Conservation (phyloP, 2,797 vertebrate genomes). For the Lycodopsis pacificus region DNA sequence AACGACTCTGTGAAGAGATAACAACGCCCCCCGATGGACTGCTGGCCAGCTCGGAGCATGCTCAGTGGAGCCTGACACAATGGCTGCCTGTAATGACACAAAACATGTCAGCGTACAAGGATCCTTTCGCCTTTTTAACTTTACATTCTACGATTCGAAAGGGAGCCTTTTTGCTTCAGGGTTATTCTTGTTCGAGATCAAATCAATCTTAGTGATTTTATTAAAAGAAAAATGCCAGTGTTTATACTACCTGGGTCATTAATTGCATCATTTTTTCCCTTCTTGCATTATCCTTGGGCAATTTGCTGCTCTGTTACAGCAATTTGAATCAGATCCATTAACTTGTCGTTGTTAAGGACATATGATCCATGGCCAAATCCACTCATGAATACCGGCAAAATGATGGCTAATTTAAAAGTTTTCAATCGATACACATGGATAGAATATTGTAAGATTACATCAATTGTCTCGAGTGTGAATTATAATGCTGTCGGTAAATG, state of each 20-base stretch:
- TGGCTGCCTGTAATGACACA: slow-evolving; percentile 63
- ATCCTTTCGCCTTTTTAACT: slow-evolving; percentile 3
- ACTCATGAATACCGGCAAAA: slow-evolving; percentile 43
- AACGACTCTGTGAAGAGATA: slow-evolving; percentile 80
- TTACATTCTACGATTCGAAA: slow-evolving; percentile 28
- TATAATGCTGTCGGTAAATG: slow-evolving; percentile 28
- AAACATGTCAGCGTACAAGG: slow-evolving; percentile 45
- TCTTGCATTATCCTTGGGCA: slow-evolving; percentile 50
- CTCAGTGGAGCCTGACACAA: slow-evolving; percentile 73
- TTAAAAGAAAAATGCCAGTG: slow-evolving; percentile 46
- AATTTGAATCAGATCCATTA: slow-evolving; percentile 60
- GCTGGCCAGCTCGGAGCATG: slow-evolving; percentile 70
- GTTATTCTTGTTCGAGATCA: slow-evolving; percentile 34
- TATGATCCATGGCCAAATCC: slow-evolving; percentile 47
- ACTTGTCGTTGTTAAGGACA: slow-evolving; percentile 51
- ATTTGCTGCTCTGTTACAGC: slow-evolving; percentile 54
- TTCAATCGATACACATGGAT: slow-evolving; percentile 35
- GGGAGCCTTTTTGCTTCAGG: slow-evolving; percentile 30
- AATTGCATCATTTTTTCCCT: slow-evolving; percentile 41
- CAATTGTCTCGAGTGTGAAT: slow-evolving; percentile 8
- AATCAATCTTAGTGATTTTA: slow-evolving; percentile 54
- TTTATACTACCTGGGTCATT: slow-evolving; percentile 58
- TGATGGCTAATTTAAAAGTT: slow-evolving; percentile 51
- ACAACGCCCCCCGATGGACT: slow-evolving; percentile 80
- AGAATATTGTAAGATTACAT: slow-evolving; percentile 20